phyloP scores from a whole-genome alignment of 2,888 invertebrate species.

The Nezara viridula region DNA sequence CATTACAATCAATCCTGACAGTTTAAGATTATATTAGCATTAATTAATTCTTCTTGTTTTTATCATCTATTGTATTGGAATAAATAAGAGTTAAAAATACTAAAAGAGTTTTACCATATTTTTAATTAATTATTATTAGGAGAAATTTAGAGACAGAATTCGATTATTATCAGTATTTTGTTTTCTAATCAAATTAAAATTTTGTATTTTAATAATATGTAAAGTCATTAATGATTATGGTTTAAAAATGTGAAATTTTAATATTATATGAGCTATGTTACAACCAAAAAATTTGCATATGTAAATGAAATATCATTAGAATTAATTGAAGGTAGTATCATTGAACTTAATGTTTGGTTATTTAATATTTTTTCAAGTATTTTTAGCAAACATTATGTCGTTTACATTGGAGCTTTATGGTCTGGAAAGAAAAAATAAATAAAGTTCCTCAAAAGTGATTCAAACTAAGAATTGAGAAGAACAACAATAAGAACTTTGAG shows the following conservation, averaged over 20 bases:
- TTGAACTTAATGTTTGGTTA: background rate
- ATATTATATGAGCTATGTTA: background rate
- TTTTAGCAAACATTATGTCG: background rate
- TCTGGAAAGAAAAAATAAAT: background rate
- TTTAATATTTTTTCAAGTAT: background rate
- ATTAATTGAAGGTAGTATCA: background rate
- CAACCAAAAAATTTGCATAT: background rate
- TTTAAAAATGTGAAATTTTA: background rate
- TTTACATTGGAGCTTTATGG: background rate
- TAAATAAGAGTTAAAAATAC: too few species aligned
- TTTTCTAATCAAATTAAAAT: background rate
- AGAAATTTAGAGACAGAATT: conserved; percentile 11
- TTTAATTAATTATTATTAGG: background rate
- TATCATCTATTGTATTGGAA: too few species aligned
- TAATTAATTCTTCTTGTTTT: background rate
- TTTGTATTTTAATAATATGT: too few species aligned
- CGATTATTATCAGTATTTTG: background rate
- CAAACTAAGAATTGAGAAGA: background rate
- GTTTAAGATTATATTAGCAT: background rate
- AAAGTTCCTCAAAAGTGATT: background rate
- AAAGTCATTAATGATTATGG: background rate
- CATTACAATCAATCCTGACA: background rate
- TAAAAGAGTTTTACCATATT: too few species aligned
- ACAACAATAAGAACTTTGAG: background rate
- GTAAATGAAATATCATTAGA: too few species aligned